A percentile compares a stretch with the other conserved stretches of the same genome.
These are phyloP conservation scores for Trachymyrmex septentrionalis DNA, from an alignment of 1,140 invertebrate genomes.

Conservation along the genomic window DNA sequence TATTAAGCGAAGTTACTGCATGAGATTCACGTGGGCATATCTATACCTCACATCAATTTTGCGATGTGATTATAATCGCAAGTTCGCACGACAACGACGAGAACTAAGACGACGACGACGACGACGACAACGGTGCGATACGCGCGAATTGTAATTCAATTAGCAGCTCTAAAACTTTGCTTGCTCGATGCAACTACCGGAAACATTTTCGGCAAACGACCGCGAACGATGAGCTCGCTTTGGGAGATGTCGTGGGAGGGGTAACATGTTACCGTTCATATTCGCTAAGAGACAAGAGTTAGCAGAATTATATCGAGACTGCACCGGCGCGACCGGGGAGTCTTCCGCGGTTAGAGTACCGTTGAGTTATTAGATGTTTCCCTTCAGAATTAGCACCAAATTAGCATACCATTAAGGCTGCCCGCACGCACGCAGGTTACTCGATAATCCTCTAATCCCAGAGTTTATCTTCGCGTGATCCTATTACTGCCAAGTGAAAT, in stretches of 20 bases:
- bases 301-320: constrained; percentile 63
- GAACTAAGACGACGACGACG: background rate
- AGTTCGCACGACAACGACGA: constrained; percentile 23
- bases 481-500: constrained; percentile 70
- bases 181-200: constrained; percentile 45
- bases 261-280: constrained; percentile 59
- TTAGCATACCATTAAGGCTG: constrained; percentile 77
- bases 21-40: background rate
- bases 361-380: constrained; percentile 79
- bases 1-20: constrained; percentile 29
- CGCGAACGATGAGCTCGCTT: constrained; percentile 44
- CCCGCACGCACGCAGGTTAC: constrained; percentile 68
- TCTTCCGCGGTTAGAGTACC: constrained; percentile 55
- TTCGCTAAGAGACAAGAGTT: constrained; percentile 52
- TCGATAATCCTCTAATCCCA: constrained; percentile 76
- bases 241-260: constrained; percentile 23
- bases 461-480: constrained; percentile 77
- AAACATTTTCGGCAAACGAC: constrained; percentile 54
- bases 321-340: constrained; percentile 2
- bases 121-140: constrained; percentile 16
- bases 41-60: constrained; percentile 39
- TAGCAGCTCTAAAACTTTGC: constrained; percentile 56
- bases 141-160: constrained; percentile 53
- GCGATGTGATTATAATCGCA: constrained; percentile 55
- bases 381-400: constrained; percentile 77